A percentile compares a stretch with the other conserved stretches of the same genome.
These are phyloP conservation scores for Oxyura jamaicensis DNA, from an alignment of 2,113 vertebrate genomes.

Conservation along the genomic window DNA sequence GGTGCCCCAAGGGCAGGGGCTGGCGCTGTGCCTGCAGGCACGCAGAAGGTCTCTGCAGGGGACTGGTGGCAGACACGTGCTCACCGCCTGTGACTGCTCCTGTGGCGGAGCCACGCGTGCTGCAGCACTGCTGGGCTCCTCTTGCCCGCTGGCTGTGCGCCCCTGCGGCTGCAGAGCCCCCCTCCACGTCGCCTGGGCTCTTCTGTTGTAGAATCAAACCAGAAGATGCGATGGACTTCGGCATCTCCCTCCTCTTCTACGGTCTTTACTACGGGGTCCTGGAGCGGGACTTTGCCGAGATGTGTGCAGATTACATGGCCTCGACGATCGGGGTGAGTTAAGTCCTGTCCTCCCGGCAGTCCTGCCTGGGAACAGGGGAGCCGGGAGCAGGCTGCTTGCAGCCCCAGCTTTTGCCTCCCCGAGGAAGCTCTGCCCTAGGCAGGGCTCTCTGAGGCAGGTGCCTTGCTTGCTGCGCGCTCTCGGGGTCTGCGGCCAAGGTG, in stretches of 20 bases:
- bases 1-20: neutral
- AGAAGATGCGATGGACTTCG: slow-evolving; percentile 97
- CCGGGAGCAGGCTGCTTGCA: fast-evolving
- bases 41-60: fast-evolving
- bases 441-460: neutral
- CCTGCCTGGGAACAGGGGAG: fast-evolving
- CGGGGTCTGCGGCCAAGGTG: fast-evolving
- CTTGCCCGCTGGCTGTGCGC: neutral
- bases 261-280: slow-evolving; percentile 97
- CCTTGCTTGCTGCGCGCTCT: fast-evolving
- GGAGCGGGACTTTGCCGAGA: slow-evolving; percentile 96
- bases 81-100: neutral
- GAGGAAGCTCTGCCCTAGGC: neutral
- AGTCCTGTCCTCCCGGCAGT: fast-evolving
- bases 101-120: fast-evolving
- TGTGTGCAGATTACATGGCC: slow-evolving; percentile 99
- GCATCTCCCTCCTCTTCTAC: slow-evolving; percentile 95
- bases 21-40: fast-evolving
- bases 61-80: fast-evolving
- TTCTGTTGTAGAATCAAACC: slow-evolving; percentile 88
- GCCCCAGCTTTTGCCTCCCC: neutral
- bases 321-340: slow-evolving; percentile 93
- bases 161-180: fast-evolving
- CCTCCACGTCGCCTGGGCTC: fast-evolving
- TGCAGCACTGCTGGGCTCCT: neutral